Base-by-base conservation (phyloP, 2,113 vertebrate species). In the Eurypyga helias region DNA sequence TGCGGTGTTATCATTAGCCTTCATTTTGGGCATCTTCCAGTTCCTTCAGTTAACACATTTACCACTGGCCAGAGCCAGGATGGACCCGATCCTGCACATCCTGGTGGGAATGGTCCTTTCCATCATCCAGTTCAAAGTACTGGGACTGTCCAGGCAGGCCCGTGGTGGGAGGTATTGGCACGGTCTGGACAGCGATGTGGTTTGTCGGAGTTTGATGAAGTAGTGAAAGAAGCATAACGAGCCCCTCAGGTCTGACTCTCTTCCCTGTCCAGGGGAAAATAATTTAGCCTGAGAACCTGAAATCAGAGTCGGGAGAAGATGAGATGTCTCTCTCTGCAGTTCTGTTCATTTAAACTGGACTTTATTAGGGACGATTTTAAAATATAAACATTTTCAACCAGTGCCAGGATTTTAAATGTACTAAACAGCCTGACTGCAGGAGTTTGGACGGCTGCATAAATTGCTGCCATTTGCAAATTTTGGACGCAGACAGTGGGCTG, bases 21-120 rank as follows among this genome's bases (percentile, higher is more conserved):
- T 89, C 82, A 64, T 58, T 80, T 72, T 33, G 78, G 84, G 70
- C 89, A 89, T 66, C 87, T 91, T 93, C 71, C 92, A 87, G 76
- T 21, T 95, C 96, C 79, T 95, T 89, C 85, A 75, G 84, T 72
- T 45, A 67, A 71, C 14, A 62, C 82, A 91, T 92, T 61, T 93
- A 58, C 80, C 87, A 91, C 36, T 6, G 64, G 87, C 41, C 88
- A 91, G 51, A 66, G 94, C 61, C 71, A 62, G 82, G 93, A 91
- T 4, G 55, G 81, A 54, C 24, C 80, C 0, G 0, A 20, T 43
- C 58, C 90, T 54, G 41, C 31, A 6, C 9, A 4, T 28, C 10
- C 79, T 49, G 33, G 15, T n/a, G 48, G 46, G 72, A 83, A 79
- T 2, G 33, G 78, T 41, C 62, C 62, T 66, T 54, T 46, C 57